Evolutionary conservation across 2,888 invertebrate species (phyloP), one percentile per base, ranked within the genome.

Genomic region (Chrysolina americana): DNA sequence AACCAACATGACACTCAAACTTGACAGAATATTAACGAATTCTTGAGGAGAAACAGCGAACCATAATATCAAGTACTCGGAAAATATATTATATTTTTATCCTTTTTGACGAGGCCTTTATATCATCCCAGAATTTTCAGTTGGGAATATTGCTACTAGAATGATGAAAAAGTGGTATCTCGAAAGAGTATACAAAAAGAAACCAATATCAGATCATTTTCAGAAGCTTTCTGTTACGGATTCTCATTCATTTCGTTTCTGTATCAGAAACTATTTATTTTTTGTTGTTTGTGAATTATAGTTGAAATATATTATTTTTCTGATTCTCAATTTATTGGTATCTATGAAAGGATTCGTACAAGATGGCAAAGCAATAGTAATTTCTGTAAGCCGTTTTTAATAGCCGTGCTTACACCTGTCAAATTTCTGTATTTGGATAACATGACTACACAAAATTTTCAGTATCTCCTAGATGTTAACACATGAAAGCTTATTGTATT

Each of bases 1-100:
- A 78, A 78, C 73, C 79, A 73, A 76, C 81, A 78, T 81, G 80
- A 81, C 81, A 81, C 73, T 78, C 71, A 73, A 71, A 80, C 78
- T 78, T 82, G 82, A 81, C 81, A 79, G 77, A 80, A 81, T 80
- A 81, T 81, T 83, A 82, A 81, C 80, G 77, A 79, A 79, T 81
- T 80, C 70, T 72, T 48, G 59, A 70, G 70, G 69, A 59, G 66
- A 73, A 70, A 71, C 65, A 68, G 50, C 68, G 74, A 62, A 75
- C 71, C 62, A 17, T 68, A 68, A 76, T 72, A 73, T 75, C 72
- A 76, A 73, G 75, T 77, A 62, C 71, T 69, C 59, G 69, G 65
- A 47, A 68, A 71, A 71, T 71, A 59, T 59, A 59, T 59, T 59
- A 59, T 59, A 59, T 59, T 59, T 59, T 59, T 28, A 59, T 59